Evolutionary conservation across 2,113 vertebrate genomes (phyloP).

Genomic region (Mola mola): DNA sequence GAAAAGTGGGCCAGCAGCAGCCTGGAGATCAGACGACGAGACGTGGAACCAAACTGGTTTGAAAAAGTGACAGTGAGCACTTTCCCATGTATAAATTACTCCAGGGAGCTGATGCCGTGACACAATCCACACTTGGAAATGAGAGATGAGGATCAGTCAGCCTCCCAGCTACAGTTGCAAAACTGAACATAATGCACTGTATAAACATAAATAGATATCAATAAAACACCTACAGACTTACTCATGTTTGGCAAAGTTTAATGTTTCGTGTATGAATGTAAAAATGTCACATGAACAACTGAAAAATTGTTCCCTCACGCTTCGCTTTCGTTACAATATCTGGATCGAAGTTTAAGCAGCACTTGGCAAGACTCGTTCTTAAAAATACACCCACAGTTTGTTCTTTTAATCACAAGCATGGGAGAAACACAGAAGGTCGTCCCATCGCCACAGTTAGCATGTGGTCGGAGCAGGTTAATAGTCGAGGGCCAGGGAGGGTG

Average conservation of each 20-base stretch:
- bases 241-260: no score
- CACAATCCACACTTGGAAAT: not conserved
- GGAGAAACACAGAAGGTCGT: not conserved
- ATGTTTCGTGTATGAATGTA: slow-evolving; percentile 32
- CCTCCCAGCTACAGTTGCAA: not conserved
- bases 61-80: slow-evolving; percentile 20
- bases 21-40: slow-evolving; percentile 38
- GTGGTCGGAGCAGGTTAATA: not conserved
- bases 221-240: no score
- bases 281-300: slow-evolving; percentile 21
- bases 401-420: not conserved
- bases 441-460: not conserved
- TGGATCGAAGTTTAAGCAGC: slow-evolving; percentile 5
- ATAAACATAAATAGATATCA: no score
- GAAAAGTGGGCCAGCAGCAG: slow-evolving; percentile 49
- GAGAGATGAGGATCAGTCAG: not conserved
- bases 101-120: no score
- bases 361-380: not conserved
- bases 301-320: no score
- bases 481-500: not conserved
- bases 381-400: slow-evolving; percentile 19
- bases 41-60: slow-evolving; percentile 23
- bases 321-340: not conserved
- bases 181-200: no score
- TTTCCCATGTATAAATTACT: slow-evolving; percentile 15